Percentiles rank a stretch among this genome's conserved stretches.
Evolutionary conservation across 2,113 vertebrate species (phyloP).

Genomic region (Tragelaphus buxtoni): DNA sequence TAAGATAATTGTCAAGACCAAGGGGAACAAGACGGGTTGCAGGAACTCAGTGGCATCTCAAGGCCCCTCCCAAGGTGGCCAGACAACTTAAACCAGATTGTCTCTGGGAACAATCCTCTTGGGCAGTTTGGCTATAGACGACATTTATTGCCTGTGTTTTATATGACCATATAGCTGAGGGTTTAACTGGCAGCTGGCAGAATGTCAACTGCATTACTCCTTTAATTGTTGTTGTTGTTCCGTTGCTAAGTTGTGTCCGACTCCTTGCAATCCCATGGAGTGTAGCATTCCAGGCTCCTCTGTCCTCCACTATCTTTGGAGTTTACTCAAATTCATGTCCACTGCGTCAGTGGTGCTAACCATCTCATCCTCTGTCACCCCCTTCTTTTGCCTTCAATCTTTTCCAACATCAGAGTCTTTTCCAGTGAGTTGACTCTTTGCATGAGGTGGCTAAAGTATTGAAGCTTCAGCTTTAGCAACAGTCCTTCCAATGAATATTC

Average conservation of each 20-base stretch:
- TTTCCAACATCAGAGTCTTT: not conserved
- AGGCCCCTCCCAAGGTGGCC: not conserved
- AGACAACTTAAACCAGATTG: not conserved
- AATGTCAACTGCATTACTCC: not conserved
- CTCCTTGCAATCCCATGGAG: not conserved
- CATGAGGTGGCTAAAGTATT: not conserved
- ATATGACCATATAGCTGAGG: not conserved
- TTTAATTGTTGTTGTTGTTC: not conserved
- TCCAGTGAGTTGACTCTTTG: not conserved
- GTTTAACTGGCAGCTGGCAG: not conserved
- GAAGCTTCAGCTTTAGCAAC: not conserved
- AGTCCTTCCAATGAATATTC: not conserved
- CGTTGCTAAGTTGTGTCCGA: not conserved
- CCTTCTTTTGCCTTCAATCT: not conserved
- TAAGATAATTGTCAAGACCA: not conserved
- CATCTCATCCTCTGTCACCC: not conserved
- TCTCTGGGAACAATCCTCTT: not conserved
- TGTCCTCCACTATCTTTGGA: not conserved
- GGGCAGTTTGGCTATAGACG: not conserved
- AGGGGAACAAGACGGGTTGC: not conserved
- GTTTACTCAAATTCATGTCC: not conserved
- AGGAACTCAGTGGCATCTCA: not conserved
- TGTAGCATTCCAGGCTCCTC: not conserved
- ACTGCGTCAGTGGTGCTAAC: not conserved
- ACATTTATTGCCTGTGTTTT: not conserved